Conservation (phyloP, 2,797 vertebrate genomes). For the Iguana delicatissima region DNA sequence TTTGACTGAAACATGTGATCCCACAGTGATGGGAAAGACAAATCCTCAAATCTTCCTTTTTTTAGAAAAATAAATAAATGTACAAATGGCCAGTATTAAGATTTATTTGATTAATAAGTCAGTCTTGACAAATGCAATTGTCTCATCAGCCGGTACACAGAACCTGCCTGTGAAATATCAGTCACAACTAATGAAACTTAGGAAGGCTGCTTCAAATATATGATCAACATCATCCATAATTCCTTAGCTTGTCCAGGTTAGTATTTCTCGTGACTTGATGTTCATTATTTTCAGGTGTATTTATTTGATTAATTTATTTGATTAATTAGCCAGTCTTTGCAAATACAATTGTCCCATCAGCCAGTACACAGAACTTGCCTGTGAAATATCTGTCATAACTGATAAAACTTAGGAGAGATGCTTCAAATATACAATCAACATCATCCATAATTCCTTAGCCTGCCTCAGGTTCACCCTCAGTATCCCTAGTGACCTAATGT, state of each 20-base stretch:
- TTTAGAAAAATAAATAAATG: constrained; percentile 37
- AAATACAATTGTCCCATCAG: constrained; percentile 40
- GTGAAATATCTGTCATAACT: constrained; percentile 30
- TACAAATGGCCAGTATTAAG: constrained; percentile 30
- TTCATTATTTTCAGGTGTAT: too few species aligned
- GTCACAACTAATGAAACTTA: neutral
- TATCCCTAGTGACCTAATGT: constrained; percentile 57
- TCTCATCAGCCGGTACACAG: neutral
- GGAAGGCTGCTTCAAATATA: neutral
- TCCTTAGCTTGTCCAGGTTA: too few species aligned
- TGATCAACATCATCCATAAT: neutral
- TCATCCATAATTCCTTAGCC: constrained; percentile 21
- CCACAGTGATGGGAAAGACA: neutral
- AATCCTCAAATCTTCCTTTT: constrained; percentile 40
- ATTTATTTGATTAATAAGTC: constrained; percentile 34
- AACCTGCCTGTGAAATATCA: constrained; percentile 12
- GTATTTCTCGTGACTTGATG: too few species aligned
- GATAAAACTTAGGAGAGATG: neutral
- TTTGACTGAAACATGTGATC: constrained; percentile 27
- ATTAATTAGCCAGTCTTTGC: constrained; percentile 2
- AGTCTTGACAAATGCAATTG: constrained; percentile 32
- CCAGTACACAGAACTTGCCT: neutral
- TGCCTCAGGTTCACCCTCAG: constrained; percentile 38
- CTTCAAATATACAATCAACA: neutral
- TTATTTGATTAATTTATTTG: constrained; percentile 17